Conservation (phyloP, 2,113 vertebrate species). For the Mastomys natalensis region DNA sequence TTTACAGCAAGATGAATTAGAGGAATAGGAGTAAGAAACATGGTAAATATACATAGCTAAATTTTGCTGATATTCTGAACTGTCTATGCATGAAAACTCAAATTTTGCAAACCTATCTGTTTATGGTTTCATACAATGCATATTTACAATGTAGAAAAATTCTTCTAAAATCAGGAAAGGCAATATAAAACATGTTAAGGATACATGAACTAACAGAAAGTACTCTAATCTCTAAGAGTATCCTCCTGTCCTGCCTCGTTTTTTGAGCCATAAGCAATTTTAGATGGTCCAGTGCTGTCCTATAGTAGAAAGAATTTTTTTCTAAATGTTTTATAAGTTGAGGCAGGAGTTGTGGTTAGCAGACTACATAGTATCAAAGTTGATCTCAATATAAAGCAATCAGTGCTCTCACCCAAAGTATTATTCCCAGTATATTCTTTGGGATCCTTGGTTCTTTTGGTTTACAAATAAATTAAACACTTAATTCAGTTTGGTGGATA, state of each 20-base stretch:
- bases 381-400: neutral
- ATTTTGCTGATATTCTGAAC: neutral
- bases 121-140: slow-evolving; percentile 34
- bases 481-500: slow-evolving; percentile 11
- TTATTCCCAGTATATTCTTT: neutral
- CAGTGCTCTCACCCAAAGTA: neutral
- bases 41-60: neutral
- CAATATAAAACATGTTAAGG: neutral
- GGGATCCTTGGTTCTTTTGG: neutral
- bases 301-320: neutral
- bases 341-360: neutral
- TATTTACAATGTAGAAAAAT: neutral
- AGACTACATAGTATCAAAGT: neutral
- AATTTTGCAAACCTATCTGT: neutral
- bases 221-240: neutral
- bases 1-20: neutral
- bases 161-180: neutral
- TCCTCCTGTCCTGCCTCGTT: neutral
- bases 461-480: neutral
- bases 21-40: neutral
- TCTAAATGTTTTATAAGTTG: neutral
- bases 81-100: neutral
- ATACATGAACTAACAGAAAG: neutral
- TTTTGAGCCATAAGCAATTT: neutral
- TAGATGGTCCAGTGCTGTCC: neutral